phyloP scores from a whole-genome alignment of 2,113 vertebrate genomes.

The Telmatochromis sp. region DNA sequence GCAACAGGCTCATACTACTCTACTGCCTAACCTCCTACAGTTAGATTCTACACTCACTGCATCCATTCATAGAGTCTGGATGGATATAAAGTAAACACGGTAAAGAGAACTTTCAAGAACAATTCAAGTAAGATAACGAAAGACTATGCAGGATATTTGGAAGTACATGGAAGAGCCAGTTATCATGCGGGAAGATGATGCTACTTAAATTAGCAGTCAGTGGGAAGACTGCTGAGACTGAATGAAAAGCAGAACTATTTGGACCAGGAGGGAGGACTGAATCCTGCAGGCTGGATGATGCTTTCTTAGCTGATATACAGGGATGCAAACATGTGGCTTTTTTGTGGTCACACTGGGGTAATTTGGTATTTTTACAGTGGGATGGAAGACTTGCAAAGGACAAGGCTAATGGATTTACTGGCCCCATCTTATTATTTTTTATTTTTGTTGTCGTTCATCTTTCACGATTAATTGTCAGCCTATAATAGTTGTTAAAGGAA shows the following conservation, averaged over 20 bases:
- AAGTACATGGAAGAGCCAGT: not conserved
- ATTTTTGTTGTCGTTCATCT: fast-evolving
- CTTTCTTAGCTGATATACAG: not conserved
- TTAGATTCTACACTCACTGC: not conserved
- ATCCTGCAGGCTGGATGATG: not conserved
- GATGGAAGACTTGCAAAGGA: not conserved
- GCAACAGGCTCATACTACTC: slow-evolving; percentile 1
- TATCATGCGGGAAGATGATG: not conserved
- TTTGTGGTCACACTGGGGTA: not conserved
- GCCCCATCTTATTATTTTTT: not conserved
- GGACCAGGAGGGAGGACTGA: not conserved
- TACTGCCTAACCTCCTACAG: not conserved
- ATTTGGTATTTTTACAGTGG: not conserved
- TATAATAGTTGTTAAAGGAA: not conserved
- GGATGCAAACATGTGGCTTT: slow-evolving; percentile 5
- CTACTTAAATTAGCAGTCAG: not conserved
- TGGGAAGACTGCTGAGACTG: not conserved
- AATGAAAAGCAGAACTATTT: not conserved
- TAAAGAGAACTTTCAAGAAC: not conserved
- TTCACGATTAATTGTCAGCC: not conserved
- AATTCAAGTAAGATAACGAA: not conserved
- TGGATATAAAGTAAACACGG: not conserved
- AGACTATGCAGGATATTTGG: not conserved
- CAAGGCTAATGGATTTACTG: not conserved
- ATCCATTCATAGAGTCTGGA: not conserved